phyloP scores from a whole-genome alignment of 1,140 invertebrate genomes.

The Tyrophagus putrescentiae region DNA sequence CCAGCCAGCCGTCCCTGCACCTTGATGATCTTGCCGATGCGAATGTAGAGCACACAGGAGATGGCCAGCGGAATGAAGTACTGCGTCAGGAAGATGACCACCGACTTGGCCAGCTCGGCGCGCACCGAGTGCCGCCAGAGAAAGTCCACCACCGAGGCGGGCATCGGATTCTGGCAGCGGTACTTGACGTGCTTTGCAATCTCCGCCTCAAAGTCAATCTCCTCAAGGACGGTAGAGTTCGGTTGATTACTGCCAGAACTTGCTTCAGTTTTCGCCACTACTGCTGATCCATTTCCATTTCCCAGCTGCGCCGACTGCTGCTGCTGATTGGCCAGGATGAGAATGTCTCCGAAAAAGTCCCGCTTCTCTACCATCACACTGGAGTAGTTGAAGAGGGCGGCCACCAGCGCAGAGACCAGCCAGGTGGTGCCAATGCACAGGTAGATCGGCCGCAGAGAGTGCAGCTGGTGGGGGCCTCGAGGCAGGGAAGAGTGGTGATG shows the following conservation, averaged over 20 bases:
- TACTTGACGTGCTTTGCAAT: not conserved
- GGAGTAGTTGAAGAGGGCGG: not conserved
- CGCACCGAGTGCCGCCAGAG: not conserved
- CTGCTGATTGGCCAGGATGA: not conserved
- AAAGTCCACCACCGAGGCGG: not conserved
- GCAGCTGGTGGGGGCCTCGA: not conserved
- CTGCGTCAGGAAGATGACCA: not conserved
- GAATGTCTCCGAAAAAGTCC: not conserved
- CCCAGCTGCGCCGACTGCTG: too few species aligned
- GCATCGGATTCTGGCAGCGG: not conserved
- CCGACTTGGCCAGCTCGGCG: not conserved
- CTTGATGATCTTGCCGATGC: slow-evolving; percentile 10
- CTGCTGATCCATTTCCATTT: too few species aligned
- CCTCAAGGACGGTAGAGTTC: not conserved
- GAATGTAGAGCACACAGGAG: not conserved
- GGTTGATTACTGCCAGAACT: not conserved
- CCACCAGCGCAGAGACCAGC: not conserved
- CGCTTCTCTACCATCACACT: not conserved
- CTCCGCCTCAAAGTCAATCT: not conserved
- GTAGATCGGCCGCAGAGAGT: slow-evolving; percentile 4
- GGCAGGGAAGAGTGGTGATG: too few species aligned
- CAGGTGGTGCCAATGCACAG: not conserved
- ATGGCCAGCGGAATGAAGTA: slow-evolving; percentile 16
- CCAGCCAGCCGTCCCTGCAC: not conserved
- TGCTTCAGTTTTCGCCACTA: too few species aligned